Percentiles rank a stretch among this genome's conserved stretches.
Conservation (phyloP, 2,888 invertebrate species). For the Limnephilus lunatus region DNA sequence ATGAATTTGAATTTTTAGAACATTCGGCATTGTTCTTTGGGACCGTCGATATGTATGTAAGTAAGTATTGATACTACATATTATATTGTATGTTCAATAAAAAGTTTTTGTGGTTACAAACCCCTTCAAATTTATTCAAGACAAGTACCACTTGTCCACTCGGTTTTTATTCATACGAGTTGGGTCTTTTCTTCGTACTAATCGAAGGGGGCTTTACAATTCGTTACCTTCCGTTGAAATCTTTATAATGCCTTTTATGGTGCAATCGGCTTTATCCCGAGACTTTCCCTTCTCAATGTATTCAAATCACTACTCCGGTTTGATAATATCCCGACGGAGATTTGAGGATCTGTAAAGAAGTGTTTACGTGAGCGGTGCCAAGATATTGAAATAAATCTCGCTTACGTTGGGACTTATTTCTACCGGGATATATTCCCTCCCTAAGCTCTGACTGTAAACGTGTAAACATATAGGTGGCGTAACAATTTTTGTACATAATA, state of each 20-base stretch:
- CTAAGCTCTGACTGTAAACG: neutral
- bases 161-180: neutral
- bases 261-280: neutral
- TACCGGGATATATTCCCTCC: neutral
- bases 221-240: neutral
- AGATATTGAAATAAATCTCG: slow-evolving; percentile 33
- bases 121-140: neutral
- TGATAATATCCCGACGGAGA: slow-evolving; percentile 5
- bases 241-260: neutral
- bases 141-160: neutral
- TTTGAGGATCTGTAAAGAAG: slow-evolving; percentile 4
- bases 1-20: too few species aligned
- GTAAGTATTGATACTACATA: too few species aligned
- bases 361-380: slow-evolving; percentile 24
- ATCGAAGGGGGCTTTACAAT: neutral
- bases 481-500: neutral
- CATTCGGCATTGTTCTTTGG: too few species aligned
- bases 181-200: neutral
- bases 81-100: too few species aligned
- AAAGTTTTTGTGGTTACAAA: too few species aligned
- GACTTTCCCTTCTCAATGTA: neutral
- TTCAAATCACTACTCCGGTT: neutral
- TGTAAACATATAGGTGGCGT: neutral
- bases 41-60: too few species aligned
- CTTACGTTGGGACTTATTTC: slow-evolving; percentile 7